Evolutionary conservation across 2,888 invertebrate genomes (phyloP).

Genomic region (Cosmia trapezina): DNA sequence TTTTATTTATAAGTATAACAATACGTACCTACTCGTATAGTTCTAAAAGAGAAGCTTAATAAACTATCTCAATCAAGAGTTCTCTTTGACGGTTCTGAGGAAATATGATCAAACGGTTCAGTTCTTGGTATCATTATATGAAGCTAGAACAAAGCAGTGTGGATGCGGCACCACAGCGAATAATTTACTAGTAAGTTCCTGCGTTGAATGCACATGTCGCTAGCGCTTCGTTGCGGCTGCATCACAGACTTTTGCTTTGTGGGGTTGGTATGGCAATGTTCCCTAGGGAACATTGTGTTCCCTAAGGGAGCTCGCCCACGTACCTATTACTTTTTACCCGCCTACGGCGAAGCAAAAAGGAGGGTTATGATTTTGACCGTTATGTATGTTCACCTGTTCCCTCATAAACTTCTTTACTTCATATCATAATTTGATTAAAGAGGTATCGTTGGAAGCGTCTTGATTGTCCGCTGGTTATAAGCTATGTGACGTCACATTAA

Average conservation of each 20-base stretch:
- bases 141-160: slow-evolving; percentile 19
- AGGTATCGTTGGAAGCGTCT: too few species aligned
- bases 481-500: too few species aligned
- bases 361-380: too few species aligned
- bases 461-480: too few species aligned
- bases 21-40: not conserved
- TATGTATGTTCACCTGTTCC: too few species aligned
- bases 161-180: not conserved
- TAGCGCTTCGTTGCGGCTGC: not conserved
- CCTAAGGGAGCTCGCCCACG: not conserved
- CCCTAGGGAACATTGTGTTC: not conserved
- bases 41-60: not conserved
- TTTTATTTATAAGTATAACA: not conserved
- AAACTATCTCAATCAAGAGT: slow-evolving; percentile 7
- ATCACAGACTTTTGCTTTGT: not conserved
- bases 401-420: too few species aligned
- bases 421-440: too few species aligned
- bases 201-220: not conserved
- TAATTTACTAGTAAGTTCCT: slow-evolving; percentile 20
- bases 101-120: slow-evolving; percentile 29
- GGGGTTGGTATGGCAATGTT: not conserved
- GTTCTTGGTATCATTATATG: slow-evolving; percentile 10
- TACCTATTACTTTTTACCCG: too few species aligned
- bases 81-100: slow-evolving; percentile 16
- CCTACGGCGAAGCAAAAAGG: too few species aligned